phyloP scores from a whole-genome alignment of 2,888 invertebrate species.

The Rotaria macrura region DNA sequence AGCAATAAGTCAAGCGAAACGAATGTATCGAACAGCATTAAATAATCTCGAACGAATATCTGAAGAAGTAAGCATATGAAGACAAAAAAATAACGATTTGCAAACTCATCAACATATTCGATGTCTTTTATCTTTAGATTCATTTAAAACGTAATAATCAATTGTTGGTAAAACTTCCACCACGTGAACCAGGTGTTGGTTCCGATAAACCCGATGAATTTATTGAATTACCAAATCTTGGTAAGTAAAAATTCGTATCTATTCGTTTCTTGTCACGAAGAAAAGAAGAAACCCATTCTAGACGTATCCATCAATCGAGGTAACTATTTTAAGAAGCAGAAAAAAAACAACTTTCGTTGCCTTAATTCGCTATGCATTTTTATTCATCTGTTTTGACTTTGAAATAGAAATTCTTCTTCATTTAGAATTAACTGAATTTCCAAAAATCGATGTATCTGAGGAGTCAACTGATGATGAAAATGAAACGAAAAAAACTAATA shows the following conservation, averaged over 20 bases:
- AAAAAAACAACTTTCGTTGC: background rate
- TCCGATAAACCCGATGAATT: conserved; percentile 54
- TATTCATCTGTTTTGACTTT: background rate
- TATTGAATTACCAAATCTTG: background rate
- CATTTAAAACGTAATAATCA: conserved; percentile 39
- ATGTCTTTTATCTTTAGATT: conserved; percentile 44
- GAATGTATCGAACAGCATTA: conserved; percentile 68
- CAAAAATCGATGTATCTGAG: conserved; percentile 7
- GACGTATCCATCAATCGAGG: background rate
- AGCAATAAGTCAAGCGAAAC: conserved; percentile 68
- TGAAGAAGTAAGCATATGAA: conserved; percentile 56
- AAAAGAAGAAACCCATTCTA: background rate
- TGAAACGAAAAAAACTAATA: background rate
- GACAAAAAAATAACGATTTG: background rate
- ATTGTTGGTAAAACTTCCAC: conserved; percentile 45
- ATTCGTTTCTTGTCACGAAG: too few relatives aligned
- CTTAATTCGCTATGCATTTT: background rate
- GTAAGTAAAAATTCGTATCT: background rate
- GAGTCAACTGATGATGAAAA: background rate
- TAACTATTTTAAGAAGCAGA: background rate
- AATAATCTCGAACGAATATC: conserved; percentile 77
- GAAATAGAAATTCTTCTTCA: background rate
- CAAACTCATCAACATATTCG: background rate
- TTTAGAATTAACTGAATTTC: conserved; percentile 21
- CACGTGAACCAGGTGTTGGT: conserved; percentile 65